A percentile compares a stretch with the other conserved stretches of the same genome.
These are phyloP conservation scores for Hypanus sabinus DNA, from an alignment of 2,113 vertebrate species.

Conservation along the genomic window DNA sequence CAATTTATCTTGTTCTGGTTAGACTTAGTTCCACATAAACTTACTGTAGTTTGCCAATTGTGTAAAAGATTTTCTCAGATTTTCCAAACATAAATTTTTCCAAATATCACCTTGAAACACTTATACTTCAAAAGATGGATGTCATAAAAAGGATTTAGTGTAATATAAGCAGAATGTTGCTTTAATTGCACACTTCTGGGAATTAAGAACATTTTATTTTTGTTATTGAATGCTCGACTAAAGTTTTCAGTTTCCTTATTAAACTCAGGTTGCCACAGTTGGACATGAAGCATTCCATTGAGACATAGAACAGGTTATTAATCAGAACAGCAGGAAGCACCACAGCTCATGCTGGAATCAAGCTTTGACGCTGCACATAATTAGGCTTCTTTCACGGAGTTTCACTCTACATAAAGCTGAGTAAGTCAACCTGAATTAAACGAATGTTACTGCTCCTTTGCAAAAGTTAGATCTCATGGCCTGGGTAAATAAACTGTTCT, in stretches of 20 bases:
- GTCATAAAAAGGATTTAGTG: neutral
- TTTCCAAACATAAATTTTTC: neutral
- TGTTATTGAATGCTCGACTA: neutral
- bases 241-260: neutral
- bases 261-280: neutral
- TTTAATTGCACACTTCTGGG: neutral
- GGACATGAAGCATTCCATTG: neutral
- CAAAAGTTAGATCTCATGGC: neutral
- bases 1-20: neutral
- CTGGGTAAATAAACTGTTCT: neutral
- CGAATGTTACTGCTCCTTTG: neutral
- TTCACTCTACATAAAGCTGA: neutral
- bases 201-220: neutral
- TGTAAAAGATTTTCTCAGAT: neutral
- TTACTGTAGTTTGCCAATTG: neutral
- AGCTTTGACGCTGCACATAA: neutral
- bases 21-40: neutral
- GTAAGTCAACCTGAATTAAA: conserved; percentile 19
- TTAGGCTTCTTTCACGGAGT: neutral
- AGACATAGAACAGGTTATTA: neutral
- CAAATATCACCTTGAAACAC: neutral
- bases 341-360: conserved; percentile 12
- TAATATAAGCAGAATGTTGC: neutral
- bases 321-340: conserved; percentile 4
- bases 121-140: neutral